Percentiles rank a stretch among this genome's conserved stretches.
Evolutionary conservation across 1,140 invertebrate genomes (phyloP).

Genomic region (Pemphigus obesinymphae): DNA sequence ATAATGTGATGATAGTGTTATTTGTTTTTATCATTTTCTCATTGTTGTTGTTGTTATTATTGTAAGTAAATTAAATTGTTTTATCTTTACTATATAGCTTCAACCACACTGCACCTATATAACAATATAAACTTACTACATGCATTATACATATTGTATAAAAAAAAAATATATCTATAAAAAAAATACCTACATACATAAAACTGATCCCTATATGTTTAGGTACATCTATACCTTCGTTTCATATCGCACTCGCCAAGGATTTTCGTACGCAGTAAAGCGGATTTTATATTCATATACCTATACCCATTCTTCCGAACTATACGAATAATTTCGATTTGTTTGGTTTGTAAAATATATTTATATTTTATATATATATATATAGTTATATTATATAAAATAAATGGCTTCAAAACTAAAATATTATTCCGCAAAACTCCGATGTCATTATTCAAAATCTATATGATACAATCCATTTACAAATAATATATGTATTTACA

Average conservation of each 20-base stretch:
- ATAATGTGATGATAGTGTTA: neutral
- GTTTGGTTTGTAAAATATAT: neutral
- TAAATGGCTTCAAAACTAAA: neutral
- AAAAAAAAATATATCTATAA: too few species aligned
- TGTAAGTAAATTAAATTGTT: neutral
- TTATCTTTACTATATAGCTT: neutral
- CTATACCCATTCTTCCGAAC: neutral
- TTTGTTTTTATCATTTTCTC: neutral
- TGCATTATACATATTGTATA: neutral
- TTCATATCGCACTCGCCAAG: neutral
- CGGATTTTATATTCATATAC: neutral
- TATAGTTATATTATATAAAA: too few species aligned
- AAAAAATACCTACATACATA: neutral
- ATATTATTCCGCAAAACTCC: neutral
- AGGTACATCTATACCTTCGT: neutral
- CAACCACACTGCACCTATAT: neutral
- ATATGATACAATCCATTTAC: neutral
- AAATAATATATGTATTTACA: neutral
- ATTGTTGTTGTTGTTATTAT: neutral
- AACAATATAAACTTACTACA: too few species aligned
- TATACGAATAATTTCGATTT: neutral
- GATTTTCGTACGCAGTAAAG: neutral
- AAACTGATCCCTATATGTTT: neutral
- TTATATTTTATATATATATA: too few species aligned
- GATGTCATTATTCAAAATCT: neutral